These are phyloP conservation scores for Crossocerus cetratus DNA, from an alignment of 2,888 invertebrate genomes.

Conservation along the genomic window DNA sequence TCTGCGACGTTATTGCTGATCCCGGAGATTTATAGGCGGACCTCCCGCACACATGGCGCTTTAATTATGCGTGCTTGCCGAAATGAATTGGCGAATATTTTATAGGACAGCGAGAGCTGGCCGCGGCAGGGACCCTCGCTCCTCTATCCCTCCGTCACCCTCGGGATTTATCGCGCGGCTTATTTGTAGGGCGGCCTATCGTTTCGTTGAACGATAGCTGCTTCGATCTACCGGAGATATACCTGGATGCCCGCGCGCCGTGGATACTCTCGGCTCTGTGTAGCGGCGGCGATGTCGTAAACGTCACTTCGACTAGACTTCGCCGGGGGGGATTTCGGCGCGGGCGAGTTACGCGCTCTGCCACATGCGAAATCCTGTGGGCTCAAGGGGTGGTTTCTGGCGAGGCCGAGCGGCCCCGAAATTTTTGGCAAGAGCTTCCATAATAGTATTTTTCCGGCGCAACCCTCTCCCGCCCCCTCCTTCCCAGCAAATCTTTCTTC, in stretches of 20 bases:
- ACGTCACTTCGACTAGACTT: background rate
- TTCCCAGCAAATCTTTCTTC: conserved; percentile 36
- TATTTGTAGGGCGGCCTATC: conserved; percentile 45
- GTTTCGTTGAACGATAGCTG: background rate
- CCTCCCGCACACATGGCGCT: conserved; percentile 74
- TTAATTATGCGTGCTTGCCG: conserved; percentile 73
- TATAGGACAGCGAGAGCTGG: conserved; percentile 60
- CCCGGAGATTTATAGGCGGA: conserved; percentile 72
- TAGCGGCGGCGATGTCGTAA: background rate
- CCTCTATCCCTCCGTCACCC: conserved; percentile 9
- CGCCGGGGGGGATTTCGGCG: background rate
- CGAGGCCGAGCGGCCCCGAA: conserved; percentile 14
- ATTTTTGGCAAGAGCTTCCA: conserved; percentile 46
- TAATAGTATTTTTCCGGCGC: conserved; percentile 53
- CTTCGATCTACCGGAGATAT: background rate
- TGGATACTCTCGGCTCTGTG: background rate
- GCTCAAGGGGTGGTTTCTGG: background rate
- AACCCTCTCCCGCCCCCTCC: background rate
- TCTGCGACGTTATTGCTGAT: conserved; percentile 75
- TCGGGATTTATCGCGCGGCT: conserved; percentile 48
- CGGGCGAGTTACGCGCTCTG: background rate
- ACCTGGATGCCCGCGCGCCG: background rate
- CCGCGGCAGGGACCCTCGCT: conserved; percentile 27
- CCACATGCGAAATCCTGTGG: conserved; percentile 4
- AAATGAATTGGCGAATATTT: conserved; percentile 75